A percentile compares a stretch with the other conserved stretches of the same genome.
These are phyloP conservation scores for Catagonus wagneri DNA, from an alignment of 2,113 vertebrate genomes.

Conservation along the genomic window DNA sequence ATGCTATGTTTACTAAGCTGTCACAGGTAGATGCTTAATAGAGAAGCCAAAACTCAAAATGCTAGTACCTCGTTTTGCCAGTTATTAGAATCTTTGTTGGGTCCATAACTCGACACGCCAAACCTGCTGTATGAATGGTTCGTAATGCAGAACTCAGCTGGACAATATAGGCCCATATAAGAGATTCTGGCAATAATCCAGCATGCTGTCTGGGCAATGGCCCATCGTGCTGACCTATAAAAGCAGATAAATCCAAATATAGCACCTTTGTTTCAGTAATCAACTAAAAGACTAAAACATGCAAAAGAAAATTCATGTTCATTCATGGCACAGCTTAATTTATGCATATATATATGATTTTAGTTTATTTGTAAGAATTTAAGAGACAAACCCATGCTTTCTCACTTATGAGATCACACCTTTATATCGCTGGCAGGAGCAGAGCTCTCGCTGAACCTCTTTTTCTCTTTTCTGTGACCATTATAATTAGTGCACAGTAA, in stretches of 20 bases:
- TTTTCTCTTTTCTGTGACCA: background rate
- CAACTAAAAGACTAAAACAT: conserved; percentile 37
- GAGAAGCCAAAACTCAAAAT: background rate
- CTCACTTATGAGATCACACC: background rate
- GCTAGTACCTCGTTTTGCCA: conserved; percentile 95
- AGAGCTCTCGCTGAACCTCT: background rate
- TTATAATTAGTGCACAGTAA: background rate
- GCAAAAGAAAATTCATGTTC: background rate
- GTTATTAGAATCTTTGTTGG: conserved; percentile 99
- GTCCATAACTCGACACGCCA: conserved; percentile 98
- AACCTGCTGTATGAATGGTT: conserved; percentile 97
- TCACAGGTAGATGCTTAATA: background rate
- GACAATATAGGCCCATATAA: conserved; percentile 99
- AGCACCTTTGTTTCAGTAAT: background rate
- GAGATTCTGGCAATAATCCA: conserved; percentile 96
- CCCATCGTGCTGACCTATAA: conserved; percentile 95
- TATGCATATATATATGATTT: background rate
- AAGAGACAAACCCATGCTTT: background rate
- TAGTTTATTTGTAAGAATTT: background rate
- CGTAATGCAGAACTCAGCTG: conserved; percentile 97
- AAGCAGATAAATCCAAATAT: background rate
- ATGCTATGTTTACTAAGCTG: background rate
- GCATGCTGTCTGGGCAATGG: conserved; percentile 97
- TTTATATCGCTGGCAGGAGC: background rate
- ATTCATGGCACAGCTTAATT: background rate